Percentiles rank a stretch among this genome's conserved stretches.
These are phyloP conservation scores for Aproaerema taeniolella DNA, from an alignment of 2,888 invertebrate genomes.

Conservation along the genomic window DNA sequence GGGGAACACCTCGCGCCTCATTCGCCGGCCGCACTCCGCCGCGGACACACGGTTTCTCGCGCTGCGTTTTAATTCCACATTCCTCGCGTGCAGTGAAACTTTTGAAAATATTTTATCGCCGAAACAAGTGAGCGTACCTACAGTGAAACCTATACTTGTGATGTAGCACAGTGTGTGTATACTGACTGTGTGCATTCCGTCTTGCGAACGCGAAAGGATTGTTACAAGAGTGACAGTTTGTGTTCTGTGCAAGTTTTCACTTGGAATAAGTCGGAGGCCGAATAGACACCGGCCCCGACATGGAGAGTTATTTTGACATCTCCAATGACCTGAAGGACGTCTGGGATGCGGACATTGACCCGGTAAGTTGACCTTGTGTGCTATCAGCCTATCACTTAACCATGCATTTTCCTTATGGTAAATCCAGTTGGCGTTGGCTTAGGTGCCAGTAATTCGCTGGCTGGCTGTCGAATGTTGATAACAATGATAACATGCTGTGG, in stretches of 20 bases:
- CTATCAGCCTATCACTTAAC: constrained; percentile 47
- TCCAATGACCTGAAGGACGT: constrained; percentile 86
- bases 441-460: neutral
- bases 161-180: constrained; percentile 55
- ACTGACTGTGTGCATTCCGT: constrained; percentile 35
- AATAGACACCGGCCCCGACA: constrained; percentile 63
- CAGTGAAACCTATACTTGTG: constrained; percentile 68
- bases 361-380: constrained; percentile 81
- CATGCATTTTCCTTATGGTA: neutral
- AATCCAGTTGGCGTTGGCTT: too few relatives aligned
- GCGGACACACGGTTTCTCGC: constrained; percentile 34
- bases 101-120: constrained; percentile 50
- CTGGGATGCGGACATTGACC: constrained; percentile 90
- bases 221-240: constrained; percentile 56
- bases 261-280: constrained; percentile 54
- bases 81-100: constrained; percentile 67
- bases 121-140: constrained; percentile 67
- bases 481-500: constrained; percentile 24
- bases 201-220: constrained; percentile 45
- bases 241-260: constrained; percentile 45
- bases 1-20: constrained; percentile 37
- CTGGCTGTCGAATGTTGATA: constrained; percentile 25
- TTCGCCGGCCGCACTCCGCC: constrained; percentile 58
- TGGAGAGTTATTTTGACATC: constrained; percentile 87
- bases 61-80: constrained; percentile 33